Evolutionary conservation across 2,113 vertebrate species (phyloP), one percentile per base, ranked within the genome.

Genomic region (Parotia lawesii): DNA sequence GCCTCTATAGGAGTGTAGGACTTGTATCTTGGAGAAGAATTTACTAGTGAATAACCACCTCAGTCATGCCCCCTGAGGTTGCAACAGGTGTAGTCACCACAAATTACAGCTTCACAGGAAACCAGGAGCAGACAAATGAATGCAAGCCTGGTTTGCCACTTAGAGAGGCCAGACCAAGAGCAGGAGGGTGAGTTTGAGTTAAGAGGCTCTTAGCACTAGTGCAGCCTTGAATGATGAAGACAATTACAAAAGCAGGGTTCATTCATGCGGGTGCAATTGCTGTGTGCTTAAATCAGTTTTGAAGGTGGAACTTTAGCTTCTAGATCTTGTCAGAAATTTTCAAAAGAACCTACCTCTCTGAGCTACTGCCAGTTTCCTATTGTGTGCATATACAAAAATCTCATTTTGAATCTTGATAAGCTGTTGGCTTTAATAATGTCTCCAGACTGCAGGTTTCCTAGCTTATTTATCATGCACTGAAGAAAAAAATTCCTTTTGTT

Each of bases 321-420:
- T 58, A 66, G 64, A 69, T 96, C 85, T 94, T 7, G 4, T 51
- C 4, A 15, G 61, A 92, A 88, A 90, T 88, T 84, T 95, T 95
- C 71, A 64, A 60, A 69, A 88, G 85, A 85, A 22, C n/a, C 51
- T 71, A 25, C 38, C 15, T 66, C 45, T 91, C 67, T 80, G 69
- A 91, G 87, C 79, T 91, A 23, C 64, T 88, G 75, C 64, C 42
- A n/a, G 48, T 44, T 85, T 74, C 44, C 90, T 90, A 66, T 91
- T 97, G 87, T 90, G 37, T 93, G 72, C 50, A 40, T 66, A 56
- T 54, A 93, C 53, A 65, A 74, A 94, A 95, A 86, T 95, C 91
- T 95, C 75, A 74, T 90, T 97, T 91, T 88, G 56, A 88, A 94
- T 94, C 93, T 85, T 20, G 65, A 86, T 95, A 96, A 95, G 88